Evolutionary conservation across 2,888 invertebrate species (phyloP), one percentile per base, ranked within the genome.

Genomic region (Fragum sueziense): DNA sequence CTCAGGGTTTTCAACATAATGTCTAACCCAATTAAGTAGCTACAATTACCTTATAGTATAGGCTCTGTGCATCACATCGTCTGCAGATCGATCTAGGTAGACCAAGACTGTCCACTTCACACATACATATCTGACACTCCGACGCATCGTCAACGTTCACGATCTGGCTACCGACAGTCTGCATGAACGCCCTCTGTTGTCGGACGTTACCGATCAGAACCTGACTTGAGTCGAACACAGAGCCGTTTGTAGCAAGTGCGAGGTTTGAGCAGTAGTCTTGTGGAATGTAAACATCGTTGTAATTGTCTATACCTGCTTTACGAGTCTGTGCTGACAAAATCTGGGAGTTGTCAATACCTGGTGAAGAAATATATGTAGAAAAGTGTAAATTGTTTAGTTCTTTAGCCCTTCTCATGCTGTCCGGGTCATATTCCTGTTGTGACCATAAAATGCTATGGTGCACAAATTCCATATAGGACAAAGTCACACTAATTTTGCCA

Each of bases 301-400:
- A 31, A 20, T 52, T 51, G 22, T 86, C 82, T 52, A 91, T 89
- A 92, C 97, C 97, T 0, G 97, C 97, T 3, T 33, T 11, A 14
- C 70, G 62, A 9, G 51, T 54, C 17, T 34, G 70, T 27, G 74
- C 76, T 20, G 61, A 68, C 51, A 51, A 79, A 7, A 74, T 14
- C 33, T 74, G 20, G 2, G 22, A 47, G 4, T 59, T 95, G 93
- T 97, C 97, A 85, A 97, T 94, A 17, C 97, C 96, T 96, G 90
- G 4, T 9, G 7, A 37, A 14, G n/a, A n/a, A n/a, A n/a, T n/a
- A n/a, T n/a, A n/a, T n/a, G n/a, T n/a, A n/a, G n/a, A n/a, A n/a
- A n/a, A n/a, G n/a, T n/a, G n/a, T n/a, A n/a, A n/a, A n/a, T n/a
- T n/a, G n/a, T n/a, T n/a, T n/a, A n/a, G n/a, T n/a, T n/a, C n/a